Base-by-base conservation (phyloP, 2,113 vertebrate genomes). In the Melospiza georgiana region DNA sequence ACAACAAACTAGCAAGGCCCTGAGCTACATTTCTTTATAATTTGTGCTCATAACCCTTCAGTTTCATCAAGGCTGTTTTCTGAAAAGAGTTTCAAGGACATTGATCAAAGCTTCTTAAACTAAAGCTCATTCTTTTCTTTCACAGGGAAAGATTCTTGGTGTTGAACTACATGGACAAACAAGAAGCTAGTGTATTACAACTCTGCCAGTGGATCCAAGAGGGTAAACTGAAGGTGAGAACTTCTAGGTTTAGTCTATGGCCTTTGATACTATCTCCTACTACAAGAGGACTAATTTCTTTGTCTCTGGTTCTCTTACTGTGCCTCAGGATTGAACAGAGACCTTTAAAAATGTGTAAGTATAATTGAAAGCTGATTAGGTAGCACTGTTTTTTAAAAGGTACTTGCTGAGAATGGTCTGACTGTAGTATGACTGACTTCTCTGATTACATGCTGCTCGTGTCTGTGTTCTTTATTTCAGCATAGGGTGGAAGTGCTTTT, bases 131-230 rank as follows among this genome's bases (percentile, higher is more conserved):
- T 95, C 58, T 94, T 84, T 89, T 96, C 54, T 85, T 85, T 89
- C 35, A 51, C 81, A 99, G 99, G 92, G 99, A 99, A 88, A 98
- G 99, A 81, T 99, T 99, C 92, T 83, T 98, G 28, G 98, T 99
- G 49, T 94, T 99, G 24, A 98, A 98, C 94, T 99, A 99, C 81
- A 98, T 97, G 97, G 98, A 98, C 93, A 98, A 98, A 97, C 97
- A 98, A 57, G 98, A 98, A 22, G 96, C 98, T 51, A 96, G 98
- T 25, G 71, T 98, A 46, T 79, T 94, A n/a, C 98, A 99, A 62
- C 98, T 99, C 74, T 98, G 99, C 94, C 98, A 98, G 27, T 98
- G 98, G 98, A 98, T 99, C 92, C 98, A 97, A 81, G 98, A 98
- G 51, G 98, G 98, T 37, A 98, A 99, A 93, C 74, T 99, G 93